A percentile compares a stretch with the other conserved stretches of the same genome.
phyloP scores from a whole-genome alignment of 2,888 invertebrate species.

The Chloroclystis v-ata region DNA sequence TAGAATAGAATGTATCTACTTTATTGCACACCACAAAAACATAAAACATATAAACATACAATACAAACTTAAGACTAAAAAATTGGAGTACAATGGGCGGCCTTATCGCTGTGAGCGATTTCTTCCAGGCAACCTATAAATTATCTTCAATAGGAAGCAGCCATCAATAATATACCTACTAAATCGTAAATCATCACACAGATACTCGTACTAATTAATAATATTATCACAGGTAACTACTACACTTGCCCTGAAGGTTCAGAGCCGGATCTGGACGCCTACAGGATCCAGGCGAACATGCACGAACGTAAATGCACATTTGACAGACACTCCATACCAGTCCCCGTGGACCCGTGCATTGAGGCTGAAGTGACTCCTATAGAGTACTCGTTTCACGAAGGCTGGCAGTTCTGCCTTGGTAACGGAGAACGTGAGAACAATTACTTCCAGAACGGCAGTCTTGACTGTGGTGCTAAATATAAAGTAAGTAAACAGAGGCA shows the following conservation, averaged over 20 bases:
- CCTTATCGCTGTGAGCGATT: too few species aligned
- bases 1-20: too few species aligned
- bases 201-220: too few species aligned
- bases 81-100: too few species aligned
- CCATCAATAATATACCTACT: too few species aligned
- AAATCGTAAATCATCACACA: too few species aligned
- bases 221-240: conserved; percentile 50
- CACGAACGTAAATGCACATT: conserved; percentile 67
- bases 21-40: too few species aligned
- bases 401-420: conserved; percentile 73
- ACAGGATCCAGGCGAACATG: conserved; percentile 64
- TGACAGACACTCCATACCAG: conserved; percentile 48
- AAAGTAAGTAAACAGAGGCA: conserved; percentile 43
- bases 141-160: too few species aligned
- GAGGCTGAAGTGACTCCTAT: conserved; percentile 71
- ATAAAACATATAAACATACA: too few species aligned
- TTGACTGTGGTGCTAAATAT: conserved; percentile 69
- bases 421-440: conserved; percentile 69
- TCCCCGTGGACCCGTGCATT: conserved; percentile 63
- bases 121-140: too few species aligned
- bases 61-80: too few species aligned
- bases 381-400: conserved; percentile 69
- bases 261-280: conserved; percentile 64
- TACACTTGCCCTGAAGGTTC: conserved; percentile 62
- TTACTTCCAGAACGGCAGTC: conserved; percentile 66